Conservation (phyloP, 2,888 invertebrate genomes). For the Apoda limacodes region DNA sequence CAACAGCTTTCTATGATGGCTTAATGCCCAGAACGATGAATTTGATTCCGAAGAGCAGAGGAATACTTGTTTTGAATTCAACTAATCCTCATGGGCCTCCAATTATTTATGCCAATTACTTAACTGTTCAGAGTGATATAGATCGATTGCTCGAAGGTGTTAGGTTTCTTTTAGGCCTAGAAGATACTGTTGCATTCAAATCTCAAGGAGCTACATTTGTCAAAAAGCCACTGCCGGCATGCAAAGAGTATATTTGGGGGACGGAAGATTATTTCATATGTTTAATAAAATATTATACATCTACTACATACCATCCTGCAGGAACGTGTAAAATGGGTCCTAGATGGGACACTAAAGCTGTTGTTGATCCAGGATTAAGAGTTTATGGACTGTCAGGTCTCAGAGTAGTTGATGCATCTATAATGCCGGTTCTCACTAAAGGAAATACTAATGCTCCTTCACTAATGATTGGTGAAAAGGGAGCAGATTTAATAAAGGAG, state of each 20-base stretch:
- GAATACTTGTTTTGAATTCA: conserved; percentile 68
- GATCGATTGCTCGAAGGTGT: conserved; percentile 71
- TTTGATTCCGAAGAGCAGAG: conserved; percentile 71
- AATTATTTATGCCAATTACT: conserved; percentile 75
- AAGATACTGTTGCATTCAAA: conserved; percentile 67
- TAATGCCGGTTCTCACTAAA: conserved; percentile 82
- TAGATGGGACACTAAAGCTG: conserved; percentile 62
- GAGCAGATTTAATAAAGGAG: too few relatives aligned
- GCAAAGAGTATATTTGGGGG: conserved; percentile 66
- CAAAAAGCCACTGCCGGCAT: conserved; percentile 65
- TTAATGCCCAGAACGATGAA: conserved; percentile 68
- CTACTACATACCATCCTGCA: conserved; percentile 52
- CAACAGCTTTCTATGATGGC: conserved; percentile 70
- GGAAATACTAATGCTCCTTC: conserved; percentile 86
- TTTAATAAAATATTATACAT: conserved; percentile 68
- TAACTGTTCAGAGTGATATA: conserved; percentile 70
- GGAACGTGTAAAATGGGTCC: conserved; percentile 67
- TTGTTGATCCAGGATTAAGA: conserved; percentile 75
- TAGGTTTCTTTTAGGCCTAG: conserved; percentile 65
- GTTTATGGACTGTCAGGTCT: conserved; percentile 72
- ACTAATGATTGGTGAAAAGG: conserved; percentile 85
- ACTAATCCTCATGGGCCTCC: conserved; percentile 78
- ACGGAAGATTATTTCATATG: conserved; percentile 75
- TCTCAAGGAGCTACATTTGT: conserved; percentile 66
- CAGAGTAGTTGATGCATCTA: conserved; percentile 81